These are phyloP conservation scores for Anas bernieri DNA, from an alignment of 2,797 vertebrate genomes.

Conservation along the genomic window DNA sequence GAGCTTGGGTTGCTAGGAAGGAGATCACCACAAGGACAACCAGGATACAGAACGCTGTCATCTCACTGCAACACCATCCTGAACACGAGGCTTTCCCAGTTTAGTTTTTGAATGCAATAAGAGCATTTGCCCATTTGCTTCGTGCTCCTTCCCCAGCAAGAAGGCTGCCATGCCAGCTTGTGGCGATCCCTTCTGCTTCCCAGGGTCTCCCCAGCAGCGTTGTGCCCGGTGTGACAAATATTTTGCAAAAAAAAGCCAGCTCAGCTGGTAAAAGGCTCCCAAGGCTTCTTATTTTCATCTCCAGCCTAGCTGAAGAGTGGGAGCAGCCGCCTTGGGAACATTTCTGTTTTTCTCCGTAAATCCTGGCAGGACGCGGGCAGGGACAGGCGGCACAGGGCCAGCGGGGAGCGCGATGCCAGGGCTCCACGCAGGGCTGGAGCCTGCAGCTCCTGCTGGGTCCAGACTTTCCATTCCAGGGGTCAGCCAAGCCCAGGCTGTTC, in stretches of 20 bases:
- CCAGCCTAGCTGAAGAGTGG: too few species aligned
- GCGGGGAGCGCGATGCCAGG: neutral
- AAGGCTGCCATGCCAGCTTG: neutral
- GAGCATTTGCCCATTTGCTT: neutral
- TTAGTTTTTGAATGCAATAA: neutral
- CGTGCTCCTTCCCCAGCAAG: too few species aligned
- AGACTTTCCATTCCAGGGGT: neutral
- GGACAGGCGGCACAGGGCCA: neutral
- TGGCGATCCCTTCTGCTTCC: neutral
- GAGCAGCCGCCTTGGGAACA: too few species aligned
- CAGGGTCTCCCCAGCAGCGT: too few species aligned
- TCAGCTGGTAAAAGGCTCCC: too few species aligned
- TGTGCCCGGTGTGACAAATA: too few species aligned
- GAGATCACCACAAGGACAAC: neutral
- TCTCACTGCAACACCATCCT: neutral
- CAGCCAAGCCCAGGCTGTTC: neutral
- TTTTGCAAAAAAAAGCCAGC: too few species aligned
- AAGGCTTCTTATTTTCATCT: too few species aligned
- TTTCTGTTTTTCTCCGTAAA: too few species aligned
- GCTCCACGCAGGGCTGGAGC: neutral
- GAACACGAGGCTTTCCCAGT: neutral
- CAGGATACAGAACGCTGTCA: too few species aligned
- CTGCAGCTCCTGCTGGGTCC: neutral
- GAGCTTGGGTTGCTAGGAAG: neutral
- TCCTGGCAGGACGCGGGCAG: too few species aligned